Percentiles rank a stretch among this genome's conserved stretches.
Evolutionary conservation across 2,797 vertebrate species (phyloP).

Genomic region (Falco biarmicus): DNA sequence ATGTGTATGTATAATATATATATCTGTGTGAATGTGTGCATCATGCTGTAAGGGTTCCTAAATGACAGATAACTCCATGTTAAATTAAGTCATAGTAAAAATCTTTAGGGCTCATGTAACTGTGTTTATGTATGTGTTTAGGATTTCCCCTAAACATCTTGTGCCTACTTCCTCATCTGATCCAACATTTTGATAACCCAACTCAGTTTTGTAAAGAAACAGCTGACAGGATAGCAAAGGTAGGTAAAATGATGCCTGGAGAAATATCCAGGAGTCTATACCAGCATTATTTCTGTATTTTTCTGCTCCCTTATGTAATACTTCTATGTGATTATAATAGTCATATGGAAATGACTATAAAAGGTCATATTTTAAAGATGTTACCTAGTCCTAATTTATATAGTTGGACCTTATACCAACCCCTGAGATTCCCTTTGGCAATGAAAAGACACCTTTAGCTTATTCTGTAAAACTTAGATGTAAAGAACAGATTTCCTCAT

Average conservation of each 20-base stretch:
- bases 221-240: conserved; percentile 95
- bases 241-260: conserved; percentile 64
- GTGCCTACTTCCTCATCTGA: conserved; percentile 97
- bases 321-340: background rate
- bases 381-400: background rate
- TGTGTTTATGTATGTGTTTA: conserved; percentile 70
- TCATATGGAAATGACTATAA: background rate
- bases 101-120: background rate
- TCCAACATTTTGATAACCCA: conserved; percentile 99
- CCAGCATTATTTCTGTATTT: background rate
- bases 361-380: background rate
- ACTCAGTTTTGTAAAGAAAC: conserved; percentile 98
- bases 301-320: background rate
- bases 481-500: background rate
- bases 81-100: background rate
- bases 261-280: background rate
- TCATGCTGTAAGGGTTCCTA: background rate
- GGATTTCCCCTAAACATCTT: conserved; percentile 98
- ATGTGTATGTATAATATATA: background rate
- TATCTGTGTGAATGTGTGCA: background rate
- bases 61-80: background rate
- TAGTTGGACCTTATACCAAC: background rate
- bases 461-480: background rate
- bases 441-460: background rate
- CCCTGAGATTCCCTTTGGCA: background rate